Percentiles rank a stretch among this genome's conserved stretches.
Evolutionary conservation across 1,140 invertebrate species (phyloP).

Genomic region (Papilio machaon): DNA sequence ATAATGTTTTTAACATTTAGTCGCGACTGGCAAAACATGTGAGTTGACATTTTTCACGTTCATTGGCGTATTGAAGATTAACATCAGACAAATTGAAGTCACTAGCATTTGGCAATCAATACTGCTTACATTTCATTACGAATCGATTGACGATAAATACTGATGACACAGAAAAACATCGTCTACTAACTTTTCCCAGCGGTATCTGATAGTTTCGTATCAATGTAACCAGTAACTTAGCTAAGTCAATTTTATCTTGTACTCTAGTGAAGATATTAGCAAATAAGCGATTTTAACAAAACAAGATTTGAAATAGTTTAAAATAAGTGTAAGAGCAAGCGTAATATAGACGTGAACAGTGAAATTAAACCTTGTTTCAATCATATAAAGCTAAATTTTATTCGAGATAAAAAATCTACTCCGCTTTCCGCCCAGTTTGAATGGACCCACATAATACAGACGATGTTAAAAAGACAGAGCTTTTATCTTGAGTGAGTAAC

Average conservation of each 20-base stretch:
- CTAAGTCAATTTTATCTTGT: not conserved
- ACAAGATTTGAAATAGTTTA: not conserved
- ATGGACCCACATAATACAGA: too few relatives aligned
- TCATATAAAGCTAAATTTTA: too few relatives aligned
- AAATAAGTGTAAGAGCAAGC: not conserved
- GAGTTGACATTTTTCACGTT: not conserved
- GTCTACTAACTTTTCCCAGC: not conserved
- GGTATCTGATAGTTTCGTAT: not conserved
- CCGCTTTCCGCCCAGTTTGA: too few relatives aligned
- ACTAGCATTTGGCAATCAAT: not conserved
- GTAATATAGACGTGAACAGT: too few relatives aligned
- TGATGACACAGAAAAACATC: not conserved
- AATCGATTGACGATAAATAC: not conserved
- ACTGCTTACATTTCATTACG: constrained; percentile 12
- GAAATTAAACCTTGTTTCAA: too few relatives aligned
- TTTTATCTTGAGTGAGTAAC: too few relatives aligned
- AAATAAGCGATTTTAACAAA: not conserved
- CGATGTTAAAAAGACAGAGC: too few relatives aligned
- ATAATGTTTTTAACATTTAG: not conserved
- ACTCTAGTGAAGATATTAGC: not conserved
- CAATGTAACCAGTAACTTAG: not conserved
- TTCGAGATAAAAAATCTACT: too few relatives aligned
- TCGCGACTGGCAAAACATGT: not conserved
- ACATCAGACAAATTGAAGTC: not conserved
- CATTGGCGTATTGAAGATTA: not conserved